Evolutionary conservation across 2,113 vertebrate genomes (phyloP).

Genomic region (Laterallus jamaicensis): DNA sequence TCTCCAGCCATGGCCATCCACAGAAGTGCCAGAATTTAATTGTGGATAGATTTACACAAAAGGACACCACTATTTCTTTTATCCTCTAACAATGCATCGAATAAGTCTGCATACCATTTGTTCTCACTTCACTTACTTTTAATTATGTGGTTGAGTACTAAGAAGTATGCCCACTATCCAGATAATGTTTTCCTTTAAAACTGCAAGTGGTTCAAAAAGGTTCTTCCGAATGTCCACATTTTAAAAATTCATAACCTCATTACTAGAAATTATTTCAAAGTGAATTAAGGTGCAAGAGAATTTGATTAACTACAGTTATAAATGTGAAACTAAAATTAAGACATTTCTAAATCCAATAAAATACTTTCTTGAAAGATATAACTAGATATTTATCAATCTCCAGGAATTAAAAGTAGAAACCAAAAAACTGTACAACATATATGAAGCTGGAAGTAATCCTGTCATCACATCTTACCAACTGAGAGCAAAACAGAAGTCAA

Average conservation of each 20-base stretch:
- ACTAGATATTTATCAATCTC: neutral
- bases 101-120: neutral
- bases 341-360: neutral
- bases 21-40: neutral
- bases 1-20: neutral
- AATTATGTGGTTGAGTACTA: neutral
- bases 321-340: neutral
- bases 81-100: neutral
- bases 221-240: neutral
- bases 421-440: neutral
- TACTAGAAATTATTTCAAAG: neutral
- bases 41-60: neutral
- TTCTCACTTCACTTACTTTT: neutral
- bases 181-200: neutral
- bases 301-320: constrained; percentile 11
- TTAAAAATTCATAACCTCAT: constrained; percentile 6
- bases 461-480: neutral
- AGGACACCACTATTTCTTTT: neutral
- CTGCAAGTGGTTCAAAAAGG: neutral
- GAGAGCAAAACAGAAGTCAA: neutral
- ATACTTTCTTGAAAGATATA: neutral
- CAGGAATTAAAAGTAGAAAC: neutral
- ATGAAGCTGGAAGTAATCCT: neutral
- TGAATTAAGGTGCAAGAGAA: constrained; percentile 33
- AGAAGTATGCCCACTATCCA: neutral